phyloP scores from a whole-genome alignment of 2,113 vertebrate species.

The Cheirogaleus medius region DNA sequence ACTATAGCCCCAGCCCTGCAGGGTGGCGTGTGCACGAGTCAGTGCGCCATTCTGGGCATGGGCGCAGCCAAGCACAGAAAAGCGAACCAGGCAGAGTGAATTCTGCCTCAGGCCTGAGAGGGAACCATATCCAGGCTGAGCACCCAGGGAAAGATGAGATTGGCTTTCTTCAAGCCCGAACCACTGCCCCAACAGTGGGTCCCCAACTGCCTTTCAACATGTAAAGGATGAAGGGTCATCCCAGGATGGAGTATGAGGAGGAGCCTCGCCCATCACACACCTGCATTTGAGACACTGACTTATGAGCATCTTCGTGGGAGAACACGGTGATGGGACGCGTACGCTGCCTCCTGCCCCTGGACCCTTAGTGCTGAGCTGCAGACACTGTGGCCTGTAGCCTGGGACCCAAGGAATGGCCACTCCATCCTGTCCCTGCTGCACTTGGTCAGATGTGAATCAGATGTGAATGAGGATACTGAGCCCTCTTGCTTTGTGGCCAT shows the following conservation, averaged over 20 bases:
- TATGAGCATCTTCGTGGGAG: fast-evolving
- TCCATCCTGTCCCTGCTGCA: no score
- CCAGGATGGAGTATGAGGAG: neutral
- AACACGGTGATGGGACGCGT: neutral
- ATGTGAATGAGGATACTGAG: no score
- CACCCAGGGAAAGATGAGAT: neutral
- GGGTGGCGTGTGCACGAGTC: fast-evolving
- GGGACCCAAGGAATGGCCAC: neutral
- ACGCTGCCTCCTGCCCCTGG: no score
- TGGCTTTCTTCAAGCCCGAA: neutral
- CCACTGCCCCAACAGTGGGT: neutral
- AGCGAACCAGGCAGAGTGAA: neutral
- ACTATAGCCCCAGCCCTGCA: neutral
- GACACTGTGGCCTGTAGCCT: neutral
- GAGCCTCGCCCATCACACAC: neutral
- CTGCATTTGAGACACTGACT: neutral
- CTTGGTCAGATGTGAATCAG: neutral
- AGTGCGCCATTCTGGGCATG: neutral
- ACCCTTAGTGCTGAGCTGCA: no score
- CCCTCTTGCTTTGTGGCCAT: neutral
- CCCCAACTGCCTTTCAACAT: neutral
- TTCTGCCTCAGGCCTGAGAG: neutral
- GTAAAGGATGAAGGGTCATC: neutral
- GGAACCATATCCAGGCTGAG: neutral
- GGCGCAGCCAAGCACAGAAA: neutral